phyloP scores from a whole-genome alignment of 2,797 vertebrate species.

The Heteromormyrus szaboi region DNA sequence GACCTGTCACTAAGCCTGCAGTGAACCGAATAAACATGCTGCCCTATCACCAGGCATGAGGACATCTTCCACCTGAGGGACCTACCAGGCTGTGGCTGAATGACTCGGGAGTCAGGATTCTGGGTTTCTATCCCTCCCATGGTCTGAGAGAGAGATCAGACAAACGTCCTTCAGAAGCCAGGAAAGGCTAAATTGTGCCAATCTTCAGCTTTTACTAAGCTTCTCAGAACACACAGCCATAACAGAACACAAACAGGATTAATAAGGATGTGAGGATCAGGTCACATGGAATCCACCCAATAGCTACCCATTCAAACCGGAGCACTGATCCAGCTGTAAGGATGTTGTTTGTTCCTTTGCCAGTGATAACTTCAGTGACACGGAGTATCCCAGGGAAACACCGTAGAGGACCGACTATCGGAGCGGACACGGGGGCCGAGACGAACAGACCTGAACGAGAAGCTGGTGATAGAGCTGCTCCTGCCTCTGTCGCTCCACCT shows the following conservation, averaged over 20 bases:
- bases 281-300: neutral
- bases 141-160: conserved; percentile 35
- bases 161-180: neutral
- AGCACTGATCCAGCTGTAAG: neutral
- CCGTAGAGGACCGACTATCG: neutral
- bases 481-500: conserved; percentile 52
- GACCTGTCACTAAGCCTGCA: neutral
- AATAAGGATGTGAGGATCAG: neutral
- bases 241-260: neutral
- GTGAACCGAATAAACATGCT: neutral
- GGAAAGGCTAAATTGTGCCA: neutral
- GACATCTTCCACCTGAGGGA: neutral
- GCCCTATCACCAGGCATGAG: neutral
- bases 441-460: conserved; percentile 47
- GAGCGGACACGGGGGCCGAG: neutral
- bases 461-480: conserved; percentile 58
- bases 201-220: neutral
- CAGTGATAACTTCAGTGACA: neutral
- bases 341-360: neutral
- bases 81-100: conserved; percentile 61
- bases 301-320: neutral
- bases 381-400: neutral
- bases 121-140: conserved; percentile 48
- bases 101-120: conserved; percentile 52
- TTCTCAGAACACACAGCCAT: neutral